Evolutionary conservation across 2,797 vertebrate genomes (phyloP).

Genomic region (Coccyzus lansbergi): DNA sequence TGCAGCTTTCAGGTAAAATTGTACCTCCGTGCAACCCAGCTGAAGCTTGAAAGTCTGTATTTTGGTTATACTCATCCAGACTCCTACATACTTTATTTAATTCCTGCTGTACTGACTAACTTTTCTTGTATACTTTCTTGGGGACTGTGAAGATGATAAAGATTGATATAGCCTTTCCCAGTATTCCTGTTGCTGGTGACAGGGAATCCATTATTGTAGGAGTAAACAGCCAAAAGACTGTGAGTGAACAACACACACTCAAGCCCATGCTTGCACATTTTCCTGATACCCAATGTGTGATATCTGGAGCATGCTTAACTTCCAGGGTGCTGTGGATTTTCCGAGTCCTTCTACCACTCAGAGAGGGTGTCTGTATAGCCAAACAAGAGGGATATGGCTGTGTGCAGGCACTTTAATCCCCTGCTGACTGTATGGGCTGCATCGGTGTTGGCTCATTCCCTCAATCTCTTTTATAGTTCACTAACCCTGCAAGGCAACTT

Average conservation of each 20-base stretch:
- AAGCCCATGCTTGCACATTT: not conserved
- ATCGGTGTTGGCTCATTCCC: accelerated
- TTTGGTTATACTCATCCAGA: not conserved
- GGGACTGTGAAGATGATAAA: not conserved
- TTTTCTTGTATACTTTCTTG: not conserved
- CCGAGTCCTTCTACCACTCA: not conserved
- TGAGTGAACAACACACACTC: accelerated
- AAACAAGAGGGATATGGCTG: not conserved
- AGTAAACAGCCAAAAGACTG: not conserved
- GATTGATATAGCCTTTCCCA: not conserved
- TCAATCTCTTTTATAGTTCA: not conserved
- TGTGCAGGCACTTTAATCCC: not conserved
- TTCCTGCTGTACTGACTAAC: not conserved
- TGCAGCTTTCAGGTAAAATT: not conserved
- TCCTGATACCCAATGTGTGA: not conserved
- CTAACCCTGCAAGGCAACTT: not conserved
- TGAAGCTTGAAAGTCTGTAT: not conserved
- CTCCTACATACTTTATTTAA: not conserved
- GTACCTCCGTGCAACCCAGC: not conserved
- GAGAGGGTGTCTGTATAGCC: not conserved
- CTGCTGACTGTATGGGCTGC: not conserved
- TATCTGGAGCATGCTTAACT: not conserved
- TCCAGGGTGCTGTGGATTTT: not conserved
- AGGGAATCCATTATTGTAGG: not conserved
- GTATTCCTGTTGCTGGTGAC: not conserved